A percentile compares a stretch with the other conserved stretches of the same genome.
Conservation (phyloP, 2,888 invertebrate species). For the Octonoba sinensis region DNA sequence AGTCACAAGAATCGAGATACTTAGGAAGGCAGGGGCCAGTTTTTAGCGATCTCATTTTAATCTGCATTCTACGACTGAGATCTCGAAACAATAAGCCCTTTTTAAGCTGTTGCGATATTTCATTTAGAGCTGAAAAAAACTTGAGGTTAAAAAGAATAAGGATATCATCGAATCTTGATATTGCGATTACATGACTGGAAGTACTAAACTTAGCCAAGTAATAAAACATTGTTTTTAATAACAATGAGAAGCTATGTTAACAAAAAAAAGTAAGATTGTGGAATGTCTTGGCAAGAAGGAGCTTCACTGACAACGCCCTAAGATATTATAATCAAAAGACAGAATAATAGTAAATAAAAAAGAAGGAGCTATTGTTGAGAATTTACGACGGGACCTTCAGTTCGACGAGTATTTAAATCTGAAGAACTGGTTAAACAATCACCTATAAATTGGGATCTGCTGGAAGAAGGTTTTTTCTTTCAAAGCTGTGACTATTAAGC, state of each 20-base stretch:
- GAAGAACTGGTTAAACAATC: conserved; percentile 27
- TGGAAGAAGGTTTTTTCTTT: too few species aligned
- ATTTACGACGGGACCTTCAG: conserved; percentile 23
- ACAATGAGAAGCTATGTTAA: conserved; percentile 25
- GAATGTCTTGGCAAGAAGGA: conserved; percentile 30
- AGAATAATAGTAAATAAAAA: conserved; percentile 20
- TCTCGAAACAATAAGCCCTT: conserved; percentile 37
- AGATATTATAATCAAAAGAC: conserved; percentile 23
- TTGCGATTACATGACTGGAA: conserved; percentile 15
- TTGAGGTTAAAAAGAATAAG: neutral
- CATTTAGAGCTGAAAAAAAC: conserved; percentile 13
- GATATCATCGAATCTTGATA: conserved; percentile 21
- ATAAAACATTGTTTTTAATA: conserved; percentile 35
- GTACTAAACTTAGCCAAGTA: conserved; percentile 6
- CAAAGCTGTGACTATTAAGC: too few species aligned
- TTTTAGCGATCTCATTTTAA: conserved; percentile 31
- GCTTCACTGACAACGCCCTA: conserved; percentile 41
- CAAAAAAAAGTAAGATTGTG: conserved; percentile 12
- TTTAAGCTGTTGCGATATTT: conserved; percentile 31
- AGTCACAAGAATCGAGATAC: neutral
- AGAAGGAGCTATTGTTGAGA: conserved; percentile 27
- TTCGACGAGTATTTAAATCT: conserved; percentile 32
- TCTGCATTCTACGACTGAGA: conserved; percentile 15
- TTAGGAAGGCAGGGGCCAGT: neutral
- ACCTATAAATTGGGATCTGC: conserved; percentile 14